Evolutionary conservation across 1,140 invertebrate genomes (phyloP), one percentile per base, ranked within the genome.

Genomic region (Bombus difficillimus): DNA sequence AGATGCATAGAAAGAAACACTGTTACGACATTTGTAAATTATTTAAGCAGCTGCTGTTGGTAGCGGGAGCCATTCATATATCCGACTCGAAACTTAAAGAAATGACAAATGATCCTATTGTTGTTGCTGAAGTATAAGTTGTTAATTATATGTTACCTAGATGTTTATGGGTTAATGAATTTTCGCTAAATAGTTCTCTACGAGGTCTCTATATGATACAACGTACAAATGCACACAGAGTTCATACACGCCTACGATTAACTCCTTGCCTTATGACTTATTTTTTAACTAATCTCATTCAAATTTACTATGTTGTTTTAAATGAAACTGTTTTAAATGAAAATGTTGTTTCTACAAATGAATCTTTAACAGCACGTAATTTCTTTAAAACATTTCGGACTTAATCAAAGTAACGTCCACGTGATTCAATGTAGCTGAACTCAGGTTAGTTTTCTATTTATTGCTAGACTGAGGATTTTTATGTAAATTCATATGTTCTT

Each of bases 91-190:
- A 15, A 9, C 41, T 9, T 39, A 80, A 71, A 81, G n/a, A 75
- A 81, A 79, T 43, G 74, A 81, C 79, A 43, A 39, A 12, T 43
- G 88, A 86, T 83, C 83, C 92, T 92, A 91, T 93, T 94, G 92
- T 92, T 93, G 92, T 93, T 93, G 91, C 91, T 91, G 92, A 91
- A 90, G 53, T 90, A 91, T 92, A 92, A 93, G 91, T 94, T 93
- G 92, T 93, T 93, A 90, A 71, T 88, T 90, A 91, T 53, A 86
- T 91, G 88, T 90, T 93, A 88, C 87, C 72, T 92, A 93, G 82
- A 87, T 87, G 76, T 86, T 92, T 86, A 91, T 85, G 43, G 83
- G 76, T 80, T 85, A 75, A 90, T 66, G 79, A 90, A 88, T 74
- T 87, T 92, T 90, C 81, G 85, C 86, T 88, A 89, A 92, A 85